A percentile compares a stretch with the other conserved stretches of the same genome.
Evolutionary conservation across 2,888 invertebrate genomes (phyloP).

Genomic region (Hofmannophila pseudospretella): DNA sequence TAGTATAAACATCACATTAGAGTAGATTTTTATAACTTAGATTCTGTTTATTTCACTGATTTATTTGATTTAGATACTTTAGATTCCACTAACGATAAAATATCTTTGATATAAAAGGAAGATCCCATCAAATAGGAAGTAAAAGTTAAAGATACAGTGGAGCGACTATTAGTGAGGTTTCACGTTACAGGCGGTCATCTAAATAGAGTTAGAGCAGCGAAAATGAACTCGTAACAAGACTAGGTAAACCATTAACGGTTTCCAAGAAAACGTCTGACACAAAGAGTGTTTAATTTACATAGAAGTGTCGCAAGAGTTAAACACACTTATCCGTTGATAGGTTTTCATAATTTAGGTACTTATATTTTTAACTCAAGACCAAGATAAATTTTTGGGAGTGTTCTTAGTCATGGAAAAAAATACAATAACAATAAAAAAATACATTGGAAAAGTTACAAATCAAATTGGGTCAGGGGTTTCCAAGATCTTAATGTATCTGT

Average conservation of each 20-base stretch:
- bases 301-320: slow-evolving; percentile 1
- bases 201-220: slow-evolving; percentile 19
- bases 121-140: slow-evolving; percentile 25
- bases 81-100: too few species aligned
- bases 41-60: too few species aligned
- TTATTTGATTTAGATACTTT: too few species aligned
- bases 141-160: slow-evolving; percentile 26
- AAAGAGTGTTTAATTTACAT: slow-evolving; percentile 8
- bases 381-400: background rate
- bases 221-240: slow-evolving; percentile 23
- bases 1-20: too few species aligned
- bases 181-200: slow-evolving; percentile 25
- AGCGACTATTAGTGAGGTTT: slow-evolving; percentile 26
- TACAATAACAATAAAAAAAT: too few species aligned
- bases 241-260: slow-evolving; percentile 3
- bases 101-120: too few species aligned
- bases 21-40: too few species aligned
- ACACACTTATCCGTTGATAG: background rate
- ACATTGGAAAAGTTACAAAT: too few species aligned
- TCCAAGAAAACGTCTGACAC: background rate
- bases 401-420: too few species aligned
- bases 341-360: background rate
- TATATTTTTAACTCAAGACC: background rate
- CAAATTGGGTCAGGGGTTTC: too few species aligned
- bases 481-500: too few species aligned